Conservation (phyloP, 2,888 invertebrate genomes). For the Eupithecia subumbrata region DNA sequence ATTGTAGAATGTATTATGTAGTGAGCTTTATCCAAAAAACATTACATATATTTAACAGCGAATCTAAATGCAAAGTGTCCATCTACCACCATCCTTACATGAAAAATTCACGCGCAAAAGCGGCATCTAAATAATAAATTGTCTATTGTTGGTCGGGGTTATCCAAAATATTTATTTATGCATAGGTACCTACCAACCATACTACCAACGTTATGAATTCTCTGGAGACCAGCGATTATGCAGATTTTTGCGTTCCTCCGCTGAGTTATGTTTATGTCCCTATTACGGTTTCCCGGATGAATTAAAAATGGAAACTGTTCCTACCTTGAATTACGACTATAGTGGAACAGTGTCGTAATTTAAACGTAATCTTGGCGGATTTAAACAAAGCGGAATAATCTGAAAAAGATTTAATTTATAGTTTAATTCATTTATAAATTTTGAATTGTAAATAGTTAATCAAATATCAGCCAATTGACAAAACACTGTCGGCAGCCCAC, state of each 20-base stretch:
- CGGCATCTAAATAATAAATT: constrained; percentile 81
- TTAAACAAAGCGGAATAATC: neutral
- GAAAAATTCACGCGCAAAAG: constrained; percentile 67
- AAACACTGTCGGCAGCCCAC: too few relatives aligned
- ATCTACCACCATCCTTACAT: constrained; percentile 49
- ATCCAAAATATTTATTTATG: constrained; percentile 76
- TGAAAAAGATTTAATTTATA: neutral
- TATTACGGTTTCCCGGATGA: constrained; percentile 47
- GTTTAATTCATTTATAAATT: too few relatives aligned
- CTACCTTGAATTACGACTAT: constrained; percentile 25
- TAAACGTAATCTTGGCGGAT: constrained; percentile 1
- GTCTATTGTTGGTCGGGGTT: constrained; percentile 74
- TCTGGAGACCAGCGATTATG: constrained; percentile 67
- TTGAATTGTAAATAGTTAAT: too few relatives aligned
- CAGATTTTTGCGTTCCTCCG: constrained; percentile 62
- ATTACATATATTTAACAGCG: neutral
- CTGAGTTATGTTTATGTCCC: constrained; percentile 48
- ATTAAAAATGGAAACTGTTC: constrained; percentile 27
- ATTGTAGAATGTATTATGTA: too few relatives aligned
- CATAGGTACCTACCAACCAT: constrained; percentile 48
- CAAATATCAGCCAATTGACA: too few relatives aligned
- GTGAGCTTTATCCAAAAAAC: neutral
- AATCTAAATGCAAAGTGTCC: neutral
- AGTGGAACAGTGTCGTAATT: constrained; percentile 11
- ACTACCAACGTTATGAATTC: constrained; percentile 73